These are phyloP conservation scores for Acleris sparsana DNA, from an alignment of 2,888 invertebrate genomes.

Conservation along the genomic window DNA sequence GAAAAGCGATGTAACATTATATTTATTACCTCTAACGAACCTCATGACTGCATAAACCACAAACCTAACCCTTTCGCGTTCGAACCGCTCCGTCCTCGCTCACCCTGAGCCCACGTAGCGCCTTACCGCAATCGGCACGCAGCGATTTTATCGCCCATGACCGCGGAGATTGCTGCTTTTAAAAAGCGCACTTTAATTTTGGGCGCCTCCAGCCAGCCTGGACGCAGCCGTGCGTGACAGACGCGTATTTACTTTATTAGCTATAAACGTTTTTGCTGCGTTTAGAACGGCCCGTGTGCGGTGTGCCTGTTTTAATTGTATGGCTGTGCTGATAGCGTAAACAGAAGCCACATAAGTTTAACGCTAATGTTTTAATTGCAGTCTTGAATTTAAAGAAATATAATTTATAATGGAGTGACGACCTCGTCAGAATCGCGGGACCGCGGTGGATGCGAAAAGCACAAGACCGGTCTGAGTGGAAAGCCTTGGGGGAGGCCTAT, in stretches of 20 bases:
- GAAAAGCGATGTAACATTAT: no score
- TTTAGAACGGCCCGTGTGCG: slow-evolving; percentile 42
- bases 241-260: slow-evolving; percentile 77
- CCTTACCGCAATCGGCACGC: slow-evolving; percentile 73
- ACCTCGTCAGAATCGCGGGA: no score
- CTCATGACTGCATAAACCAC: not conserved
- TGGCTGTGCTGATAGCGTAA: not conserved
- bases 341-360: not conserved
- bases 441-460: no score
- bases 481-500: no score
- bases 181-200: slow-evolving; percentile 80
- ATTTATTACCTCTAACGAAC: not conserved
- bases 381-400: no score
- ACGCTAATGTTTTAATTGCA: no score
- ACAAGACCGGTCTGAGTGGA: no score
- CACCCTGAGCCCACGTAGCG: slow-evolving; percentile 45
- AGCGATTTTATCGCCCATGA: slow-evolving; percentile 80
- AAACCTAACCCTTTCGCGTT: not conserved
- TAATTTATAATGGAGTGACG: no score
- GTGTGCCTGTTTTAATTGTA: slow-evolving; percentile 19
- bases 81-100: slow-evolving; percentile 23
- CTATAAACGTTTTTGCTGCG: slow-evolving; percentile 65
- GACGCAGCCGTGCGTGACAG: slow-evolving; percentile 71
- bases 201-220: slow-evolving; percentile 60
- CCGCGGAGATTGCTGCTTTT: slow-evolving; percentile 73